Evolutionary conservation across 2,113 vertebrate genomes (phyloP).

Genomic region (Eudyptes chrysolophus): DNA sequence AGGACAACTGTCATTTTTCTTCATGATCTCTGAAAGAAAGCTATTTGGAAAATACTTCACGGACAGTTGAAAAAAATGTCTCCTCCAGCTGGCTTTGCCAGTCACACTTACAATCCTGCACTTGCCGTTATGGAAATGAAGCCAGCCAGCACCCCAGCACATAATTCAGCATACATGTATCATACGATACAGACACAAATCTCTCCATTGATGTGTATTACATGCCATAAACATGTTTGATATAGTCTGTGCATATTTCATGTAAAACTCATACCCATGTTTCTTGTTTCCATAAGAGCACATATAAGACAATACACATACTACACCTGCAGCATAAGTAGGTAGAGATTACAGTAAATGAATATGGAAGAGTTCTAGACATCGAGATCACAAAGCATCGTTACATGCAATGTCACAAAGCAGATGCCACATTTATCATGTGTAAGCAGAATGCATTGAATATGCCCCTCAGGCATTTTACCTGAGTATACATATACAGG

Average conservation of each 20-base stretch:
- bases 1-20: not conserved
- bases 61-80: not conserved
- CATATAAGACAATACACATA: accelerated
- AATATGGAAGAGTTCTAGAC: not conserved
- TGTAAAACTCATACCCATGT: accelerated
- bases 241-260: too few relatives aligned
- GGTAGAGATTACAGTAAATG: not conserved
- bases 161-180: accelerated
- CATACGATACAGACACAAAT: accelerated
- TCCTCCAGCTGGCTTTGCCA: not conserved
- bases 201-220: accelerated
- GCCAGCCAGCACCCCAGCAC: not conserved
- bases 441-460: accelerated
- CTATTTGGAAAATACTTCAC: not conserved
- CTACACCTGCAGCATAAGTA: not conserved
- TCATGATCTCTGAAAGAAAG: not conserved
- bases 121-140: not conserved
- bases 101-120: not conserved
- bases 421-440: accelerated
- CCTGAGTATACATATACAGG: accelerated
- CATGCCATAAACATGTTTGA: not conserved
- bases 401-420: too few relatives aligned
- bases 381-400: not conserved
- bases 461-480: not conserved
- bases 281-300: not conserved